phyloP scores from a whole-genome alignment of 2,797 vertebrate species.

The Aythya fuligula region DNA sequence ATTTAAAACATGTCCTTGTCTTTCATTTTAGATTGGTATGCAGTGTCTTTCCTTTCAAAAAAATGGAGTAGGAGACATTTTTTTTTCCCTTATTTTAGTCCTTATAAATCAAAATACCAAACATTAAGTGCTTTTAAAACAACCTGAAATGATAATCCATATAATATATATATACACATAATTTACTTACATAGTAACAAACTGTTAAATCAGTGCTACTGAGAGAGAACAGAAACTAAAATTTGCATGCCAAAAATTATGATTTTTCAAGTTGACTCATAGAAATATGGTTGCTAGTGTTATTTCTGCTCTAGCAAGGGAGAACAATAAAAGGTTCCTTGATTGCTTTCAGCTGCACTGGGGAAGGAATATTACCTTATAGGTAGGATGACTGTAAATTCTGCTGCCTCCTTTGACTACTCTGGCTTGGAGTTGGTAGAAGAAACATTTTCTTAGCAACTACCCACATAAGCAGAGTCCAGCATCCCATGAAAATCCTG shows the following conservation, averaged over 20 bases:
- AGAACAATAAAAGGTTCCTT: neutral
- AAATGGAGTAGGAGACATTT: neutral
- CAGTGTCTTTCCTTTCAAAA: neutral
- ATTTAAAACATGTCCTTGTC: neutral
- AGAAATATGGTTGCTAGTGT: neutral
- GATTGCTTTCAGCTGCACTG: neutral
- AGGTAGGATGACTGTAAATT: neutral
- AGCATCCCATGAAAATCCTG: neutral
- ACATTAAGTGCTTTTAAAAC: neutral
- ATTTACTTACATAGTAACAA: neutral
- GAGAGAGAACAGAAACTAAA: neutral
- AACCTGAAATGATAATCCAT: neutral
- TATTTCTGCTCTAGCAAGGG: neutral
- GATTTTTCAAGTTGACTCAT: neutral
- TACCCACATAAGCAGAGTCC: neutral
- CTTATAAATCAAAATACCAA: neutral
- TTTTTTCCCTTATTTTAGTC: neutral
- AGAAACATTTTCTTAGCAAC: neutral
- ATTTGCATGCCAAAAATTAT: neutral
- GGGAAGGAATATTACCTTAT: neutral
- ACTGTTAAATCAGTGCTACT: neutral
- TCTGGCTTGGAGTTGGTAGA: neutral
- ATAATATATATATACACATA: neutral
- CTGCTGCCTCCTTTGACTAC: neutral
- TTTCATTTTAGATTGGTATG: neutral